Conservation (phyloP, 2,888 invertebrate genomes). For the Acanthosepion pharaonis region DNA sequence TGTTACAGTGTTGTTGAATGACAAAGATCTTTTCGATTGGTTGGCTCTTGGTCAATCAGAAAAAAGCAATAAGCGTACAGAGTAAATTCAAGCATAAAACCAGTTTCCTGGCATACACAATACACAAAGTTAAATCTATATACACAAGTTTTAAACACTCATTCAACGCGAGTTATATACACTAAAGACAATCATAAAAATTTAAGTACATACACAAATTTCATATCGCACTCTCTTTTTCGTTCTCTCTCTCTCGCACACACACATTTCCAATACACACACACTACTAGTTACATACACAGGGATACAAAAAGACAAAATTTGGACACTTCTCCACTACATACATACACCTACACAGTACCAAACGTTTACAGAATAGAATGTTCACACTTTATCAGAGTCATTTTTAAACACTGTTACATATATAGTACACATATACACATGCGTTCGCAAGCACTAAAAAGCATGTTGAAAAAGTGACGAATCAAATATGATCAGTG, state of each 20-base stretch:
- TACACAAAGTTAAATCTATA: neutral
- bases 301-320: no score
- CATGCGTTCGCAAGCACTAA: neutral
- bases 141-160: neutral
- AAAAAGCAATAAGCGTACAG: neutral
- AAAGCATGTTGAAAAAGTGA: neutral
- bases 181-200: neutral
- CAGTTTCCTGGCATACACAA: neutral
- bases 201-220: neutral
- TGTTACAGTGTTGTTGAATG: neutral
- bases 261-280: neutral
- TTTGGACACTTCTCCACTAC: neutral
- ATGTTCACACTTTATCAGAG: neutral
- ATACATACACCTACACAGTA: neutral
- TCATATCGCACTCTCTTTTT: no score
- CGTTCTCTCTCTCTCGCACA: neutral
- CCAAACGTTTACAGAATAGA: neutral
- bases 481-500: neutral
- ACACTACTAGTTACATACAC: no score
- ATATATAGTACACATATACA: neutral
- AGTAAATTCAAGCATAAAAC: neutral
- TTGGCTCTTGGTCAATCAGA: neutral
- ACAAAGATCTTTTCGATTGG: constrained; percentile 33
- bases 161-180: neutral
- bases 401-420: neutral